Evolutionary conservation across 2,888 invertebrate genomes (phyloP), one percentile per base, ranked within the genome.

Genomic region (Acleris holmiana): DNA sequence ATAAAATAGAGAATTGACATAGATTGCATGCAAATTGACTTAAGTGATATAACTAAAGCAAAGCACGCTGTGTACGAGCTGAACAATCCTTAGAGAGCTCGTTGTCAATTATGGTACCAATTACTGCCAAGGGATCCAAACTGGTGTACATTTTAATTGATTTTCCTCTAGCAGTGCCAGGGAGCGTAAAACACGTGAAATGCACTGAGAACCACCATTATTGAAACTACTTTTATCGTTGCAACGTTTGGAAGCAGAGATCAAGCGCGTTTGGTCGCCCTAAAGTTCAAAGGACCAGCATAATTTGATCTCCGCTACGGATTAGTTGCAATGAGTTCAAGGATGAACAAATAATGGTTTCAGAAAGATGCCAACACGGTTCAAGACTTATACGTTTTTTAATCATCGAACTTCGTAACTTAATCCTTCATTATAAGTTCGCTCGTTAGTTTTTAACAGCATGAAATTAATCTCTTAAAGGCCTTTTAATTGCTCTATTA

Each of bases 361-460:
- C 8, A 2, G 8, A 35, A 35, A 35, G 35, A 35, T 35, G 35
- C 13, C 35, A 13, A 13, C 35, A 13, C 4, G 35, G 35, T 35
- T 35, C 13, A 35, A 35, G 35, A 3, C 4, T 4, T 35, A 13
- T 2, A 29, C 18, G 25, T 18, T 15, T 62, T 44, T 13, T 63
- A 47, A 57, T 54, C 48, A 21, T 8, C 17, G 40, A 58, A 58
- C 53, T 64, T 58, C 47, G 63, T 53, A 56, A 57, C 35, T 46
- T 23, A 40, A 63, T 29, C 40, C 57, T 47, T 35, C 53, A 58
- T 63, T 63, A 63, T 58, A 58, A 63, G 63, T 63, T 63, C 25
- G 10, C 57, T 58, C 40, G 57, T 63, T 58, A 63, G 46, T 57
- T 41, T 47, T 15, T 47, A 46, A 47, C 47, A 18, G 18, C 18